A percentile compares a stretch with the other conserved stretches of the same genome.
These are phyloP conservation scores for Nycticryphes semicollaris DNA, from an alignment of 2,113 vertebrate genomes.

Conservation along the genomic window DNA sequence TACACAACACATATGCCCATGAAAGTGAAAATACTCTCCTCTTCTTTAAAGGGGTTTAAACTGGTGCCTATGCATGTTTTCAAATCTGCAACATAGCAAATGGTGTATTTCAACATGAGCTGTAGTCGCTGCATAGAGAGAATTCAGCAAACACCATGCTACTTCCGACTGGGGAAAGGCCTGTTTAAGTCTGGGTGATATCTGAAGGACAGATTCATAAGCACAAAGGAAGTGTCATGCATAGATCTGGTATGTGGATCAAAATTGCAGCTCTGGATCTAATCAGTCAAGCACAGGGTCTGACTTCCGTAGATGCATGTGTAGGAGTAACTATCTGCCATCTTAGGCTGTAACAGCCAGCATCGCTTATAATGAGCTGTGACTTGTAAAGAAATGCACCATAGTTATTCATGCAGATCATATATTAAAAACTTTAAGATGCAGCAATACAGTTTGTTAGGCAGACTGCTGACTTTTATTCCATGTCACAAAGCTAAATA, in stretches of 20 bases:
- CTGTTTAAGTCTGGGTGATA: background rate
- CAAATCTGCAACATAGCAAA: background rate
- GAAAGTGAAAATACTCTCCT: background rate
- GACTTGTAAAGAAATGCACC: background rate
- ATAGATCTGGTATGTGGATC: background rate
- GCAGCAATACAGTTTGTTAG: background rate
- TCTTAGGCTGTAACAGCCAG: background rate
- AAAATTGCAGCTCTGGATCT: conserved; percentile 24
- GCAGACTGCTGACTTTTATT: background rate
- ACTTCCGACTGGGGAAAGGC: background rate
- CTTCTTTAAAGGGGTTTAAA: background rate
- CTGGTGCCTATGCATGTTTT: background rate
- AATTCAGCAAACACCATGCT: background rate
- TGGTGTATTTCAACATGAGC: background rate
- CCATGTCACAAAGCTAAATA: background rate
- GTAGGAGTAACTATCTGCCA: background rate
- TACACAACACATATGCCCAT: background rate
- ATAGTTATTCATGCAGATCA: background rate
- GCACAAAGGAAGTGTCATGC: background rate
- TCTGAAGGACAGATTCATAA: background rate
- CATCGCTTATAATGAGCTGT: background rate
- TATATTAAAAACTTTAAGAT: background rate
- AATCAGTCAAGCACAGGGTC: background rate
- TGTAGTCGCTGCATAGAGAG: background rate
- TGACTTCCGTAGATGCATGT: background rate